phyloP scores from a whole-genome alignment of 37 sponge, comb jelly and placozoan species.

The Ephydatia muelleri region DNA sequence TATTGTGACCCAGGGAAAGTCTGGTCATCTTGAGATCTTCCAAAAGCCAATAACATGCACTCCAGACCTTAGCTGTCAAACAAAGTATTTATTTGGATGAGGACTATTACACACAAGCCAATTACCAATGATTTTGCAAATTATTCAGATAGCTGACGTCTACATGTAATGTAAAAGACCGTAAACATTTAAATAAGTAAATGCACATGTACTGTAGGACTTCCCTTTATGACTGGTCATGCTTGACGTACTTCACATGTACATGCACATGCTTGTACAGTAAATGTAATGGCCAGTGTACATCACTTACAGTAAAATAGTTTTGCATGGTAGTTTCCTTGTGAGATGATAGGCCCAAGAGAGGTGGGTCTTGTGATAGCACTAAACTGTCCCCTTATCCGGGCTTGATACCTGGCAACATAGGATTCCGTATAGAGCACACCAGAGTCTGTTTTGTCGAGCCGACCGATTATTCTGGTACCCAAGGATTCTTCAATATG shows the following conservation, averaged over 20 bases:
- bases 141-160: too few species aligned
- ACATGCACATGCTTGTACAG: slow-evolving; percentile 38
- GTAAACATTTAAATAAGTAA: too few species aligned
- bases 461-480: slow-evolving; percentile 49
- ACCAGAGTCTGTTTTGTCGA: slow-evolving; percentile 58
- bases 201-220: neutral
- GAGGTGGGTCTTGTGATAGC: slow-evolving; percentile 79
- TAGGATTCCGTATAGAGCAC: slow-evolving; percentile 76
- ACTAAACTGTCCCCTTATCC: slow-evolving; percentile 82
- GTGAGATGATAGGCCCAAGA: slow-evolving; percentile 45
- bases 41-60: too few species aligned
- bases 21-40: too few species aligned
- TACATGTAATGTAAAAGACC: too few species aligned
- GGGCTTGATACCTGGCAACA: slow-evolving; percentile 62
- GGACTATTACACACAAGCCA: too few species aligned
- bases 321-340: slow-evolving; percentile 63
- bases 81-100: too few species aligned
- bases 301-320: slow-evolving; percentile 77
- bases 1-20: too few species aligned
- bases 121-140: too few species aligned
- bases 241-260: neutral
- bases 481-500: slow-evolving; percentile 56
- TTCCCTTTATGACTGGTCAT: too few species aligned
- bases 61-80: too few species aligned
- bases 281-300: too few species aligned